Evolutionary conservation across 2,797 vertebrate species (phyloP).

Genomic region (Acestrorhynchus altus): DNA sequence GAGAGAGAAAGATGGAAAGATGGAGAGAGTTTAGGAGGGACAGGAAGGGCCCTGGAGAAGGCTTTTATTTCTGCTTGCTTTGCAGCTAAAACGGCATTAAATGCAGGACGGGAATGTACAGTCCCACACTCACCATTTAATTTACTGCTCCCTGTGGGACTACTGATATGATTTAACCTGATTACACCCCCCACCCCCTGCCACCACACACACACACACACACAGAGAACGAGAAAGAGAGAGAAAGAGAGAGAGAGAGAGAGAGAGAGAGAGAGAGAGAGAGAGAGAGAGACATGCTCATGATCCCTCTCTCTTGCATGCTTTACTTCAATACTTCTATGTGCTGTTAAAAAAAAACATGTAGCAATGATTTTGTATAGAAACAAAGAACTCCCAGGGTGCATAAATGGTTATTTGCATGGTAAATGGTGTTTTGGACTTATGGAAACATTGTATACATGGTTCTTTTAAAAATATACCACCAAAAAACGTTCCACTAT

Average conservation of each 20-base stretch:
- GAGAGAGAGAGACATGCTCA: too few species aligned
- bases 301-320: not conserved
- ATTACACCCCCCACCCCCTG: too few species aligned
- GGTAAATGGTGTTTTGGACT: too few species aligned
- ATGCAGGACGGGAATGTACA: constrained; percentile 48
- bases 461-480: too few species aligned
- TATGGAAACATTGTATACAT: too few species aligned
- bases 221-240: too few species aligned
- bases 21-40: constrained; percentile 29
- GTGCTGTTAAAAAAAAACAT: not conserved
- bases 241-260: too few species aligned
- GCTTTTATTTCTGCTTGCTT: constrained; percentile 71
- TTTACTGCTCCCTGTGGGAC: constrained; percentile 20
- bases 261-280: too few species aligned
- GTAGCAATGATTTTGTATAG: too few species aligned
- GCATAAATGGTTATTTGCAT: not conserved
- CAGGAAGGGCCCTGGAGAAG: constrained; percentile 55
- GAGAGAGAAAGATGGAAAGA: constrained; percentile 26
- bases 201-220: constrained; percentile 3
- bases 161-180: constrained; percentile 22
- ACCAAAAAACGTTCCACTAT: too few species aligned
- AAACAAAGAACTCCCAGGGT: not conserved
- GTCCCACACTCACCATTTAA: constrained; percentile 35
- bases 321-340: not conserved
- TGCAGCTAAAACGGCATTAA: constrained; percentile 62